Evolutionary conservation across 2,888 invertebrate species (phyloP).

Genomic region (Cotesia congregata): DNA sequence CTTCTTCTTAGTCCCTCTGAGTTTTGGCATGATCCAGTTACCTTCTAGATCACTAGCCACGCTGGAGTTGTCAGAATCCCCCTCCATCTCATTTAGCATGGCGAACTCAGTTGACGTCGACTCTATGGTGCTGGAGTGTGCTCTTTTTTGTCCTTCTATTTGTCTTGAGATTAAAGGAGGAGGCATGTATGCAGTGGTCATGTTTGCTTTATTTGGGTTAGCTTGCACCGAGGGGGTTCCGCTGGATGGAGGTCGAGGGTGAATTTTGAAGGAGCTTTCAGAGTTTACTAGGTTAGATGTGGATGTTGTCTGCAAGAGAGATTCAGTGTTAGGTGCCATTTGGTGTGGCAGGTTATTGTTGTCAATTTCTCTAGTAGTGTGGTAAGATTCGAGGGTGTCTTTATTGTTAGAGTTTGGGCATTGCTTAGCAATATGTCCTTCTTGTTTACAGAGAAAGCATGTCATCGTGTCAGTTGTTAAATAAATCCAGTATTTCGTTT

Average conservation of each 20-base stretch:
- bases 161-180: background rate
- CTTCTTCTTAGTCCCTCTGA: background rate
- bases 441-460: conserved; percentile 21
- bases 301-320: too few relatives aligned
- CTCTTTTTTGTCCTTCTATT: background rate
- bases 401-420: background rate
- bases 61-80: background rate
- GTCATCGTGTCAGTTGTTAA: background rate
- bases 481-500: conserved; percentile 12
- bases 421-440: conserved; percentile 9
- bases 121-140: background rate
- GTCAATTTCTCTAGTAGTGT: background rate
- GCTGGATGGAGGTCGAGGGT: background rate
- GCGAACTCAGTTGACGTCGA: background rate
- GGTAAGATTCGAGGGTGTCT: background rate
- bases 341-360: background rate
- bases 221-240: background rate
- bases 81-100: too few relatives aligned
- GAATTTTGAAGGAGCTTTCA: too few relatives aligned
- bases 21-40: background rate
- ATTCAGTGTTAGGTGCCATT: too few relatives aligned
- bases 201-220: background rate
- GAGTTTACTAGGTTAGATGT: too few relatives aligned
- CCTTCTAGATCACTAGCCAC: background rate
- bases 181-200: background rate